phyloP scores from a whole-genome alignment of 2,888 invertebrate genomes.

The Chymomyza procnemis region DNA sequence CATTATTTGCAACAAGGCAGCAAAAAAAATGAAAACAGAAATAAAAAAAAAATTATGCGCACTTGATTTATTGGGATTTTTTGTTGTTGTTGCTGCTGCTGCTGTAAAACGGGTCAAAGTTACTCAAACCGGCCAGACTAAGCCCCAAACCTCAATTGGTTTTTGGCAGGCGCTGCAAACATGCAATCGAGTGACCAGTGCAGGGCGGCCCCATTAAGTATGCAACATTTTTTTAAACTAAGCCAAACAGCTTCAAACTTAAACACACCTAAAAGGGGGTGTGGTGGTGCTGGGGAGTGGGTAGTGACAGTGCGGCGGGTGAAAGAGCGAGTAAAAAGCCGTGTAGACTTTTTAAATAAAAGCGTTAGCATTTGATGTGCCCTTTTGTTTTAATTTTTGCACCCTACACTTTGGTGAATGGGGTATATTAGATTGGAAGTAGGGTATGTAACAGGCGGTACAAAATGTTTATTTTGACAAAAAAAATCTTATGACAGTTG shows the following conservation, averaged over 20 bases:
- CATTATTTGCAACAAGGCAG: conserved; percentile 31
- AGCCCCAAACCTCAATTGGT: not conserved
- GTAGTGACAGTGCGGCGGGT: not conserved
- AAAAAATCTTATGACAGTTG: too few relatives aligned
- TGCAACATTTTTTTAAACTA: conserved; percentile 62
- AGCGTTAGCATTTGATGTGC: not conserved
- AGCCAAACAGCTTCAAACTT: conserved; percentile 8
- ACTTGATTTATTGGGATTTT: not conserved
- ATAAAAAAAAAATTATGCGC: conserved; percentile 24
- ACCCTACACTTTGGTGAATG: too few relatives aligned
- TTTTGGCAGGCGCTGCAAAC: conserved; percentile 8
- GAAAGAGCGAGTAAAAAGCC: not conserved
- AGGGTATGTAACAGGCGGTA: too few relatives aligned
- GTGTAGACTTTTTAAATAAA: not conserved
- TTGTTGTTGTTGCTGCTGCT: not conserved
- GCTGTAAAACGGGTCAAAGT: conserved; percentile 23
- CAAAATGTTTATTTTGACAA: too few relatives aligned
- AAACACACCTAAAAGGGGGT: not conserved
- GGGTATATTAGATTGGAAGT: too few relatives aligned
- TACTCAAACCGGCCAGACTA: conserved; percentile 11
- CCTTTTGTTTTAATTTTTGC: not conserved
- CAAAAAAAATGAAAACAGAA: conserved; percentile 27
- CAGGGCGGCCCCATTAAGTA: conserved; percentile 36
- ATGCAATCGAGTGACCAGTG: not conserved
- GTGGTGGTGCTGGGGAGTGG: not conserved